Evolutionary conservation across 2,797 vertebrate genomes (phyloP), one percentile per base, ranked within the genome.

Genomic region (Pseudochromis fuscus): DNA sequence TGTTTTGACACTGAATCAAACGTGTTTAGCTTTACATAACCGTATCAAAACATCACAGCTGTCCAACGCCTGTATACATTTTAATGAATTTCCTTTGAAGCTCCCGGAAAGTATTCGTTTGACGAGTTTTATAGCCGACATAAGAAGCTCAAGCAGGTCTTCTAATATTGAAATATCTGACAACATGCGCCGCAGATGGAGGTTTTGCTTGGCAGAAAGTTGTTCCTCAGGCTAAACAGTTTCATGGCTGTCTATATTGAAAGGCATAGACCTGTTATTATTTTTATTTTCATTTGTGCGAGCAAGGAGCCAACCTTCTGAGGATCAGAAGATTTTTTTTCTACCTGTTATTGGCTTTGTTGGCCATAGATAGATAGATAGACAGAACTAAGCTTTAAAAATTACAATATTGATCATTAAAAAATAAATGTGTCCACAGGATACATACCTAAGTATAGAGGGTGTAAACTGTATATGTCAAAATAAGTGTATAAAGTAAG

Each of bases 61-160:
- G 38, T 37, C 25, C 8, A 35, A 2, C 23, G 37, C 21, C 21
- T 61, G 15, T 16, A 30, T 28, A 33, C 21, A 33, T 33, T 46
- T 62, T 16, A 15, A 19, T 24, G 10, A 49, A 50, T 38, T 60
- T 45, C 18, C 0, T 56, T 61, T 74, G 23, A 73, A 70, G 25
- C 42, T n/a, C 5, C 1, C 13, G 19, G 25, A 35, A 76, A 72
- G 31, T 63, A 50, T 67, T 67, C 18, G 42, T 40, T 19, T 58
- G 28, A 21, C 24, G 65, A 31, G 38, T 62, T 62, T 73, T 62
- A 15, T 23, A 33, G 50, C 31, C 60, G 59, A 52, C 45, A 1
- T 42, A 42, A 42, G 7, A 9, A 9, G 30, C 35, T 37, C 35
- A 15, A 15, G 15, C 33, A 35, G 15, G 12, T n/a, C n/a, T n/a